Base-by-base conservation (phyloP, 1,140 invertebrate species). In the Brachionus koreanus region DNA sequence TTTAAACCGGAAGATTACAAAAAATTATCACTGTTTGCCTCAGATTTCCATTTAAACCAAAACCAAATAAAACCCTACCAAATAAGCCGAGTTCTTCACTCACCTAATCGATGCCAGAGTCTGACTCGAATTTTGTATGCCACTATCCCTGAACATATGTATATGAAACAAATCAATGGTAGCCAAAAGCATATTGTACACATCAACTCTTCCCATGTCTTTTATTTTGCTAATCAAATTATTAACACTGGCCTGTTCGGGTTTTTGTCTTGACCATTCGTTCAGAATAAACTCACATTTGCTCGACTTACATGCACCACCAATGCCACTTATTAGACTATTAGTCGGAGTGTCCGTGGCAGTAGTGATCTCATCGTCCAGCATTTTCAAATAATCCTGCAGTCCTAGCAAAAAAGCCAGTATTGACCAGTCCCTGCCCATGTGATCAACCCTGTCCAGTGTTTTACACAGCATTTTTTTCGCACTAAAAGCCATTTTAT, bases 401-500 rank as follows among this genome's bases (percentile, higher is more conserved):
- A 93, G 87, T 25, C 93, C 93, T 35, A 94, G 87, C 83, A 91
- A 90, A 0, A 94, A 91, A 4, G 93, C 93, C 35, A 95, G 86
- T 77, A 95, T 89, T 86, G 93, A 94, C 93, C 93, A 94, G 86
- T 95, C 93, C 83, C 92, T 89, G 10, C 94, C 94, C 85, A 93
- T 91, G 2, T 91, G 90, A 86, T 94, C 93, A 6, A 92, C 91
- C 0, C 93, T 92, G 88, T 95, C 94, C 12, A 95, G 87, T 75
- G 93, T 87, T 25, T 90, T 87, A 75, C 92, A 91, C 13, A 89
- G 83, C 43, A 85, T 83, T 82, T 89, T 88, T 29, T 90, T 85
- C 0, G 90, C 13, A 3, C 39, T 42, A 19, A 5, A 12, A 5
- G 35, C 35, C 65, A 69, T 69, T 69, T 69, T 69, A 33, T 13